These are phyloP conservation scores for Crocidura indochinensis DNA, from an alignment of 2,797 vertebrate species.

Conservation along the genomic window DNA sequence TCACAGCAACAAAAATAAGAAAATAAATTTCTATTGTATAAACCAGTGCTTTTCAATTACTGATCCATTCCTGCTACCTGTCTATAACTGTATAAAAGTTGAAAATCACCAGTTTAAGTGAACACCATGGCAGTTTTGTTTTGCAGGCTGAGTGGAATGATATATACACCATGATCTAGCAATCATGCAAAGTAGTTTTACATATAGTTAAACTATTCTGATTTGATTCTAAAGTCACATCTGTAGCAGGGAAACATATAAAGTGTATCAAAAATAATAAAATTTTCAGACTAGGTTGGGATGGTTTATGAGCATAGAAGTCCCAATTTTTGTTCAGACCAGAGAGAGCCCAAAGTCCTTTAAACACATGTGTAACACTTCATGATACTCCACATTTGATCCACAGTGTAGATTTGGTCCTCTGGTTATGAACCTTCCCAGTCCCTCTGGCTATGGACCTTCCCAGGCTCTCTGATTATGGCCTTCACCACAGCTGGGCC, in stretches of 20 bases:
- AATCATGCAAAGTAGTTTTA: background rate
- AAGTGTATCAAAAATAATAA: background rate
- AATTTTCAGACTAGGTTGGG: background rate
- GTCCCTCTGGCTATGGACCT: too few relatives aligned
- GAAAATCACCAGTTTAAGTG: background rate
- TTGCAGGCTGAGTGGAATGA: background rate
- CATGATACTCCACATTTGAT: too few relatives aligned
- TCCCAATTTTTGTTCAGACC: too few relatives aligned
- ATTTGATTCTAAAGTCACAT: conserved; percentile 36
- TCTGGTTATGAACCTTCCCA: too few relatives aligned
- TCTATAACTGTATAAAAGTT: too few relatives aligned
- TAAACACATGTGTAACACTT: too few relatives aligned
- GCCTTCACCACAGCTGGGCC: too few relatives aligned
- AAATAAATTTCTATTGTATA: background rate
- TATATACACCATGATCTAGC: background rate
- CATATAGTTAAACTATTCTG: conserved; percentile 3
- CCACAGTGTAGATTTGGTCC: too few relatives aligned
- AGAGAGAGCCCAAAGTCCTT: too few relatives aligned
- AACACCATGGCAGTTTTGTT: background rate
- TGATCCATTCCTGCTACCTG: too few relatives aligned
- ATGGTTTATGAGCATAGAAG: background rate
- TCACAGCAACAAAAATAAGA: background rate
- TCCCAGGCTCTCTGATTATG: too few relatives aligned
- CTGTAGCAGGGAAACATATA: background rate
- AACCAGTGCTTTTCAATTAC: too few relatives aligned